phyloP scores from a whole-genome alignment of 2,113 vertebrate genomes.

The Phaetusa simplex region DNA sequence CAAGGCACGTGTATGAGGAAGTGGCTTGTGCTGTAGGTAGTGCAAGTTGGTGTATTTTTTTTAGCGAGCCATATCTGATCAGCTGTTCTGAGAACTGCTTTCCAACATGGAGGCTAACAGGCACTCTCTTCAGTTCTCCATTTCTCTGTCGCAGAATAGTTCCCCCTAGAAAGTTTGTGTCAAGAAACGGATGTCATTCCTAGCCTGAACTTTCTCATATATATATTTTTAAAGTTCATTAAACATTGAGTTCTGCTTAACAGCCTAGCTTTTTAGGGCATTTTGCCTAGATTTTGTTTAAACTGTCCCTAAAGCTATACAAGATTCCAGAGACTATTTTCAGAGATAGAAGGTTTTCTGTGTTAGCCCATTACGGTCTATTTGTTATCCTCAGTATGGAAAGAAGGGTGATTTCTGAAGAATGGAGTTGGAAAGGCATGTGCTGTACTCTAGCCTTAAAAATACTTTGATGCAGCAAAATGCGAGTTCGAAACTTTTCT shows the following conservation, averaged over 20 bases:
- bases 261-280: not conserved
- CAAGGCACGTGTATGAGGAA: not conserved
- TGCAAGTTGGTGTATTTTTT: not conserved
- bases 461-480: not conserved
- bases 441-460: not conserved
- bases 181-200: not conserved
- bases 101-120: not conserved
- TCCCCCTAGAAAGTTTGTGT: not conserved
- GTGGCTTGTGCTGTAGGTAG: not conserved
- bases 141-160: not conserved
- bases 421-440: not conserved
- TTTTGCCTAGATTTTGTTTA: not conserved
- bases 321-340: not conserved
- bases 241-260: not conserved
- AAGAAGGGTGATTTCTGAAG: conserved; percentile 9
- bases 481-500: not conserved
- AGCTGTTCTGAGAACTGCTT: not conserved
- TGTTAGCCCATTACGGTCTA: not conserved
- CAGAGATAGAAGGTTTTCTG: not conserved
- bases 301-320: not conserved
- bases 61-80: not conserved
- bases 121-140: not conserved
- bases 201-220: not conserved
- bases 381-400: not conserved
- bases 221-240: not conserved